Evolutionary conservation across 2,888 invertebrate genomes (phyloP).

Genomic region (Drosophila robusta): DNA sequence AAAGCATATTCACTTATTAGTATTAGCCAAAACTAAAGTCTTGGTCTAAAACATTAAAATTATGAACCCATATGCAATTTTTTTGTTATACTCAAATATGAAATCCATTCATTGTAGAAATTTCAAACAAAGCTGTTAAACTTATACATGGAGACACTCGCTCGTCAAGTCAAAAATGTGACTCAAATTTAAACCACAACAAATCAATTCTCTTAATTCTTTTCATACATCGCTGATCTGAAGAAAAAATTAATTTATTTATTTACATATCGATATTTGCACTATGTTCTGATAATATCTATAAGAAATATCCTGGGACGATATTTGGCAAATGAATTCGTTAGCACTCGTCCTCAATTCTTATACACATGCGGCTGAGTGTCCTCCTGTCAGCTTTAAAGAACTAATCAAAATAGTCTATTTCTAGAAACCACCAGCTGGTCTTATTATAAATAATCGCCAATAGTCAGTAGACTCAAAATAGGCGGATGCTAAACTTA

Average conservation of each 20-base stretch:
- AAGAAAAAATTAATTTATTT: neutral
- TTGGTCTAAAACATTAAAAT: constrained; percentile 65
- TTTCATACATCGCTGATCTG: too few relatives aligned
- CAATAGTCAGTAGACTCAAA: constrained; percentile 43
- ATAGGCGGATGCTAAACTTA: constrained; percentile 1
- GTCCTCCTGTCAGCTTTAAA: constrained; percentile 15
- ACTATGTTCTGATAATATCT: neutral
- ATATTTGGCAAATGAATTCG: constrained; percentile 3
- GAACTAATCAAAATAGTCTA: constrained; percentile 40
- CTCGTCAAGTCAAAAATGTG: neutral
- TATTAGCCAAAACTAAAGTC: constrained; percentile 79
- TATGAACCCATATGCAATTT: constrained; percentile 26
- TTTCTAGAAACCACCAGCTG: constrained; percentile 13
- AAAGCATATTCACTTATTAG: constrained; percentile 60
- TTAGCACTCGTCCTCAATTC: neutral
- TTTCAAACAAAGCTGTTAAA: constrained; percentile 19
- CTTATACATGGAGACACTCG: constrained; percentile 12
- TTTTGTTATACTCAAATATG: constrained; percentile 40
- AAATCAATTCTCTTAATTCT: neutral
- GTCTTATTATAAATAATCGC: constrained; percentile 32
- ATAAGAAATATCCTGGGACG: neutral
- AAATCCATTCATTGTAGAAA: constrained; percentile 30
- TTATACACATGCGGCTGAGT: constrained; percentile 11
- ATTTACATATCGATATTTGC: neutral
- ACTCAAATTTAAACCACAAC: neutral